These are phyloP conservation scores for Ptilodon capucinus DNA, from an alignment of 2,888 invertebrate species.

Conservation along the genomic window DNA sequence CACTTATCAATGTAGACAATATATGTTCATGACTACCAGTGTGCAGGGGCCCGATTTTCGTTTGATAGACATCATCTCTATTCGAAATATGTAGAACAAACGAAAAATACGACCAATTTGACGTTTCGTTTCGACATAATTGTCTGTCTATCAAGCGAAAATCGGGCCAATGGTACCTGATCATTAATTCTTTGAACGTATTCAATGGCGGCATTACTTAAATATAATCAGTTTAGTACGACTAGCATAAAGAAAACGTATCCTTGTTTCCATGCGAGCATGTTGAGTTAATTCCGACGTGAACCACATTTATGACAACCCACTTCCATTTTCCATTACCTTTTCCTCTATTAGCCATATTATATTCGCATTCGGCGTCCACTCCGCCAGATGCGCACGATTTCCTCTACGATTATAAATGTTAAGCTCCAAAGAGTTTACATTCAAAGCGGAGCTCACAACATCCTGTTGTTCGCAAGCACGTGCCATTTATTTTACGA, in stretches of 20 bases:
- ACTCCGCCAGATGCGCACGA: slow-evolving; percentile 60
- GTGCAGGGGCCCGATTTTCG: no score
- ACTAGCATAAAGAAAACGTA: slow-evolving; percentile 21
- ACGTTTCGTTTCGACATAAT: no score
- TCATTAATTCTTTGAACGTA: not conserved
- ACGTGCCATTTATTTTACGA: slow-evolving; percentile 63
- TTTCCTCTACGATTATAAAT: slow-evolving; percentile 58
- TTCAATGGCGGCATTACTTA: not conserved
- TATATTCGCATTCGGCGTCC: slow-evolving; percentile 45
- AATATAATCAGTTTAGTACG: slow-evolving; percentile 2
- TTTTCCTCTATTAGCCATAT: slow-evolving; percentile 52
- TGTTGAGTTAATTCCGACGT: slow-evolving; percentile 38
- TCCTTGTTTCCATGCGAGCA: slow-evolving; percentile 35
- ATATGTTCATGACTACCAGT: slow-evolving; percentile 16
- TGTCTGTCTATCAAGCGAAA: no score
- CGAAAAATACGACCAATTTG: no score
- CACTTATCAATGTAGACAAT: slow-evolving; percentile 25
- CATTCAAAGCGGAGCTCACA: slow-evolving; percentile 52
- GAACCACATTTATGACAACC: slow-evolving; percentile 48
- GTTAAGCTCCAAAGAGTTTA: slow-evolving; percentile 51
- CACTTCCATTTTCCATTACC: slow-evolving; percentile 61
- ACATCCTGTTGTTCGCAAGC: slow-evolving; percentile 64
- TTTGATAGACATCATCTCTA: no score
- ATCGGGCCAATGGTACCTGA: no score
- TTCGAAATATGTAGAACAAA: no score